phyloP scores from a whole-genome alignment of 2,113 vertebrate species.

The Numenius arquata region DNA sequence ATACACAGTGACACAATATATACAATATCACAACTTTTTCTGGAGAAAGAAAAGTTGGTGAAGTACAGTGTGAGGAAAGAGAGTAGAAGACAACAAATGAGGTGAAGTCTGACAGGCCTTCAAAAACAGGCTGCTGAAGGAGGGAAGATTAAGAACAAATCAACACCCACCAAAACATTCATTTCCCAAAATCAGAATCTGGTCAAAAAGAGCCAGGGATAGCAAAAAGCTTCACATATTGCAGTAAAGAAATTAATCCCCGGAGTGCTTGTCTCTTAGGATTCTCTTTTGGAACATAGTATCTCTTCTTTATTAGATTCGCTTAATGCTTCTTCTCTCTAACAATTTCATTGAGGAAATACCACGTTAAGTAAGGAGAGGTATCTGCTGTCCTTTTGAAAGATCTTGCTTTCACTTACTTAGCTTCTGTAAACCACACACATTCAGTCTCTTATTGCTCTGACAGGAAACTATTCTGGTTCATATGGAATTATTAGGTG shows the following conservation, averaged over 20 bases:
- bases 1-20: neutral
- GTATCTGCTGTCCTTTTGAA: neutral
- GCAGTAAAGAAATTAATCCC: neutral
- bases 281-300: neutral
- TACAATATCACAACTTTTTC: neutral
- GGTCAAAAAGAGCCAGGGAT: neutral
- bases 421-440: neutral
- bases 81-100: neutral
- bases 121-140: neutral
- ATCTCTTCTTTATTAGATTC: neutral
- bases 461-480: neutral
- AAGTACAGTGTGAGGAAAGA: neutral
- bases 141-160: neutral
- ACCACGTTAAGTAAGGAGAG: neutral
- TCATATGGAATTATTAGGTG: neutral
- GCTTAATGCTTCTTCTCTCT: neutral
- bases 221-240: neutral
- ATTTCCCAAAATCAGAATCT: neutral
- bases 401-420: neutral
- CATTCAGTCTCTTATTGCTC: neutral
- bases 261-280: neutral
- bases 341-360: neutral
- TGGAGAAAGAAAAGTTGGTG: neutral
- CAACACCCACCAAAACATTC: neutral
- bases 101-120: neutral